Evolutionary conservation across 2,113 vertebrate genomes (phyloP), one percentile per base, ranked within the genome.

Genomic region (Onychostoma macrolepis): DNA sequence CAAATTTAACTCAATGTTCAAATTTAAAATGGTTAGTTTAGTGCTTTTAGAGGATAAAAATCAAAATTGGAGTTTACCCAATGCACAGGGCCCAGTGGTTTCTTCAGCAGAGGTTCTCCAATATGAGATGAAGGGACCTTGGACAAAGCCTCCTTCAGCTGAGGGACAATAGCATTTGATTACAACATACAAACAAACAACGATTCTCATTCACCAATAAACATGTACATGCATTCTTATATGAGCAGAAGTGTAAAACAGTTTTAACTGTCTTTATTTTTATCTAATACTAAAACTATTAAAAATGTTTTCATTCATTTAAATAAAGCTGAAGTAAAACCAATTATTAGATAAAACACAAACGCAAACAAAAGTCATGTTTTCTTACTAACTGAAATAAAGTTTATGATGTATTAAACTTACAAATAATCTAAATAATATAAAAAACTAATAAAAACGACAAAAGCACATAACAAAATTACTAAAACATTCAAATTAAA

Each of bases 91-190:
- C 98, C 98, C 81, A 99, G 94, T 19, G 96, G 81, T 91, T 97
- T 99, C 92, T 95, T 97, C 93, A 99, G 0, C 86, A 99, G 90
- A 89, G 98, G 97, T 78, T 96, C 97, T 89, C 98, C 98, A 63
- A 99, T 92, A 2, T 99, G 97, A 93, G 91, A 95, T 80, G 96
- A 94, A 80, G 97, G 96, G 88, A 98, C 97, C 91, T 97, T 97
- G 65, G 96, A 94, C 90, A 98, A 89, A 24, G 97, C 98, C 95
- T 99, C 98, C 90, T 99, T 99, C 89, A 99, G 92, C 98, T 99
- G 92, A 90, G 9, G 58, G 78, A 45, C 41, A 48, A 80, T 12
- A 11, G 4, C 5, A 82, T 19, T 58, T 24, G 26, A 48, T 30
- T 76, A 8, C 43, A 80, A 53, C 26, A 63, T 24, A n/a, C 26